Evolutionary conservation across 2,113 vertebrate species (phyloP), one percentile per base, ranked within the genome.

Genomic region (Mastomys coucha): DNA sequence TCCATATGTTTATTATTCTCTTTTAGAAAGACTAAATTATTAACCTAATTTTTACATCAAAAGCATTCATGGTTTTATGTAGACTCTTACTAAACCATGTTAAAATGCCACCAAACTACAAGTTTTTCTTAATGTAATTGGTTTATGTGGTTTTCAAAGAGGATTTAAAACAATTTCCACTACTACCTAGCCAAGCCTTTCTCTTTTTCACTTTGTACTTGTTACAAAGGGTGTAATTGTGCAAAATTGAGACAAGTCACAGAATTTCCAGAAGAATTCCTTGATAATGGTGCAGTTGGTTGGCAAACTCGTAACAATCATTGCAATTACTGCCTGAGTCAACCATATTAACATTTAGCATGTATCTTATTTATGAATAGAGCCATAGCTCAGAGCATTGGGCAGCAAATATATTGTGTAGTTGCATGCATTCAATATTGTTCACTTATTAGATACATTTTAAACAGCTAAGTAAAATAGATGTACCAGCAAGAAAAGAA

Each of bases 11-110:
- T 98, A 98, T 97, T 97, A 85, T 87, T 95, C 69, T 93, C 56
- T 92, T 88, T 89, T 78, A 81, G 67, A 87, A 96, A 95, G 88
- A 97, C 91, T 96, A 97, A 98, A 96, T 97, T 86, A 97, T 98
- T 98, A 98, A 97, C 94, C 97, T 98, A 97, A 95, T 98, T 95
- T 96, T 98, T 97, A 92, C 88, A 98, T 93, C 94, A 98, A 97
- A 97, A 98, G 87, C 96, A 67, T 91, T 97, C 33, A 45, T 88
- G 20, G 81, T 94, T 96, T 95, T 94, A 85, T 65, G 91, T 76
- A 70, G n/a, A 73, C 20, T 92, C 69, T 88, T 75, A 88, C 12
- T 65, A 97, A 88, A 78, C 31, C 72, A 82, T 12, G 1, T 88
- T 95, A 90, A 94, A 95, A 70, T 91, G n/a, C 60, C 45, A 93